Evolutionary conservation across 2,113 vertebrate genomes (phyloP).

Genomic region (Cairina moschata): DNA sequence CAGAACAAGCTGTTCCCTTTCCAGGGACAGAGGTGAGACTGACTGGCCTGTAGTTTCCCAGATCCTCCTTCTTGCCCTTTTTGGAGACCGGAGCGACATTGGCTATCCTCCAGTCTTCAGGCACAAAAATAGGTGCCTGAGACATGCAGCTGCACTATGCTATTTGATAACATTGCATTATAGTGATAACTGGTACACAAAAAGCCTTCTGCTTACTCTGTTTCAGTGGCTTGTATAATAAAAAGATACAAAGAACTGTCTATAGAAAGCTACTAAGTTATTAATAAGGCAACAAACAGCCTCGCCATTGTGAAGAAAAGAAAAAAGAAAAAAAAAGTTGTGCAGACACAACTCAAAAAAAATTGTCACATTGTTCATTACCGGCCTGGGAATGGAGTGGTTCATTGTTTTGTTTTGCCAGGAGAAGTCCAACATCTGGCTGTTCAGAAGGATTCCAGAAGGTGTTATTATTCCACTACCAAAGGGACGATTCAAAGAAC

Average conservation of each 20-base stretch:
- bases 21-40: too few species aligned
- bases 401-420: constrained; percentile 89
- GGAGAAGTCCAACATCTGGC: constrained; percentile 96
- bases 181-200: neutral
- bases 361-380: constrained; percentile 63
- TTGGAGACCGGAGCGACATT: too few species aligned
- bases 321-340: neutral
- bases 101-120: too few species aligned
- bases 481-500: constrained; percentile 95
- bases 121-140: neutral
- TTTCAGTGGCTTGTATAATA: neutral
- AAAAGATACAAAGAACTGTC: neutral
- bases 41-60: too few species aligned
- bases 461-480: constrained; percentile 93
- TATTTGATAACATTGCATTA: neutral
- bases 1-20: too few species aligned
- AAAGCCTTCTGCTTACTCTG: neutral
- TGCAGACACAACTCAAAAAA: neutral
- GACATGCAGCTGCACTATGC: too few species aligned
- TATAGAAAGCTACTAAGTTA: neutral
- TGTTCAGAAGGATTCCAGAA: constrained; percentile 95
- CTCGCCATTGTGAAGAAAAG: neutral
- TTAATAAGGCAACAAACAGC: neutral
- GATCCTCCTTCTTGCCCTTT: too few species aligned
- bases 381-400: constrained; percentile 75